Evolutionary conservation across 2,888 invertebrate genomes (phyloP).

Genomic region (Drosophila mettleri): DNA sequence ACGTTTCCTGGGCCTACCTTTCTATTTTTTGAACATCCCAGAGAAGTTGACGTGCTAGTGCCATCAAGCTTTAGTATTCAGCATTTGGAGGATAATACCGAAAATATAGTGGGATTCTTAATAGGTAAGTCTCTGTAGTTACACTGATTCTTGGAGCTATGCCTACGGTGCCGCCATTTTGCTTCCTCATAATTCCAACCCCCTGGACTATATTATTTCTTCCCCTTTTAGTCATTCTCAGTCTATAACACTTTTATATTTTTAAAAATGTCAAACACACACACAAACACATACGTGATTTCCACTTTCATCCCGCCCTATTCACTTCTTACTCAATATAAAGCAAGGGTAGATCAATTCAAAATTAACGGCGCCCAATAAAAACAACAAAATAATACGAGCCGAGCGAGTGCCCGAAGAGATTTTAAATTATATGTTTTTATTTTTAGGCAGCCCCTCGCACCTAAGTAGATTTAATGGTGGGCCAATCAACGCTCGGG

Average conservation of each 20-base stretch:
- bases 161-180: slow-evolving; percentile 2
- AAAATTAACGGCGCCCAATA: slow-evolving; percentile 68
- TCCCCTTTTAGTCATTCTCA: slow-evolving; percentile 37
- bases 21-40: too few species aligned
- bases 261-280: slow-evolving; percentile 49
- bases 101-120: not conserved
- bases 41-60: too few species aligned
- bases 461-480: slow-evolving; percentile 30
- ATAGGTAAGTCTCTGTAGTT: not conserved
- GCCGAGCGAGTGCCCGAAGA: slow-evolving; percentile 57
- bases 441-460: slow-evolving; percentile 62
- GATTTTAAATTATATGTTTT: slow-evolving; percentile 65
- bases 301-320: slow-evolving; percentile 11
- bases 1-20: too few species aligned
- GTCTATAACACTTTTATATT: slow-evolving; percentile 51
- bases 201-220: not conserved
- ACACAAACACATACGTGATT: slow-evolving; percentile 3
- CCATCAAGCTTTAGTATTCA: not conserved
- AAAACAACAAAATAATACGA: slow-evolving; percentile 65
- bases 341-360: slow-evolving; percentile 27
- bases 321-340: slow-evolving; percentile 12
- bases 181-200: not conserved
- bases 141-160: not conserved
- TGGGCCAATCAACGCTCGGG: slow-evolving; percentile 64
- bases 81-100: not conserved